Evolutionary conservation across 2,888 invertebrate species (phyloP), one percentile per base, ranked within the genome.

Genomic region (Hyposoter dolosus): DNA sequence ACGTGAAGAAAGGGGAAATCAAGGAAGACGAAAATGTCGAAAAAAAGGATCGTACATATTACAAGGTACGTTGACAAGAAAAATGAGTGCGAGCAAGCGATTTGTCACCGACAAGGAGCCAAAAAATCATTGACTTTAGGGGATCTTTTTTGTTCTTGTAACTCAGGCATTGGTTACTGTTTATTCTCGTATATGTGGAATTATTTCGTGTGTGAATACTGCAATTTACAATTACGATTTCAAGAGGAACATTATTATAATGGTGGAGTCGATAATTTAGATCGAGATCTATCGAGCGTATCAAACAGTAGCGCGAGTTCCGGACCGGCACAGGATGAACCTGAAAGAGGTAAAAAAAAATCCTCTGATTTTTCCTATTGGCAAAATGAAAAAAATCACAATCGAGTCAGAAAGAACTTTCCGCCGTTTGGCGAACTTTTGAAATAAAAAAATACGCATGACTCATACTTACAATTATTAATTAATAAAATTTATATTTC

Each of bases 1-100:
- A 95, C 83, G 87, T 91, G 5, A 94, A 95, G 89, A 95, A 95
- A 88, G 96, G 96, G 32, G 95, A 95, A 80, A 93, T 94, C 83
- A 94, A 95, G 84, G 95, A 94, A 17, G 94, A 95, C 15, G 95
- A 95, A 43, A 84, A 90, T 15, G 91, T 93, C 45, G 94, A 95
- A 56, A 95, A 96, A 69, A 96, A 95, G 91, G 97, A 96, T 79
- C 95, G 96, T 89, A 96, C 94, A 89, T 93, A 93, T 84, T 92
- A 92, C 77, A 94, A 95, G 96, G 91, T 97, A 96, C 1, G 40
- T 89, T 83, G 91, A 66, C 6, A 89, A 77, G 91, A 93, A 23
- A 56, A 56, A 56, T 56, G 10, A 23, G 10, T 56, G 19, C 89
- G 93, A 94, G 32, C 32, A 32, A 32, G 32, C 1, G 32, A 32